A percentile compares a stretch with the other conserved stretches of the same genome.
Evolutionary conservation across 1,140 invertebrate genomes (phyloP).

Genomic region (Episyrphus balteatus): DNA sequence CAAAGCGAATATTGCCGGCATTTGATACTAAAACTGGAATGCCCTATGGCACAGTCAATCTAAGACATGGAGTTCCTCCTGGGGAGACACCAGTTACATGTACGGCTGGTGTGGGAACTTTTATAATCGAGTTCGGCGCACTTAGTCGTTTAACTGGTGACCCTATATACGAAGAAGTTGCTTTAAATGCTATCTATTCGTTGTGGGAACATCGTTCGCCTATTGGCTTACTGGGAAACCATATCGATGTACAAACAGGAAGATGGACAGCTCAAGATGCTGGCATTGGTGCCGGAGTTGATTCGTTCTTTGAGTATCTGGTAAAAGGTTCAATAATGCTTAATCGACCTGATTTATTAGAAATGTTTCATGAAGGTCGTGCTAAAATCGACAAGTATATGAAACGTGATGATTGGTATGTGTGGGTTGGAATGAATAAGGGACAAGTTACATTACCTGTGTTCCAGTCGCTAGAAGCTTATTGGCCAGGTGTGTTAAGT

Average conservation of each 20-base stretch:
- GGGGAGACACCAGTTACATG: slow-evolving; percentile 92
- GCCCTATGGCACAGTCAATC: slow-evolving; percentile 97
- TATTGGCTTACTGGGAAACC: slow-evolving; percentile 92
- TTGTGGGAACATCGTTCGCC: slow-evolving; percentile 76
- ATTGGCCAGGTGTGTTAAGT: slow-evolving; percentile 94
- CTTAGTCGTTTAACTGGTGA: slow-evolving; percentile 90
- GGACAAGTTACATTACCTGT: slow-evolving; percentile 91
- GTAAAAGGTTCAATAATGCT: slow-evolving; percentile 83
- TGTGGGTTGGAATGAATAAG: slow-evolving; percentile 93
- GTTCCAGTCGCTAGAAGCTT: slow-evolving; percentile 96
- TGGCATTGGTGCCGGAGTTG: slow-evolving; percentile 86
- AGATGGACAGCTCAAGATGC: slow-evolving; percentile 95
- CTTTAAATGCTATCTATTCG: slow-evolving; percentile 81
- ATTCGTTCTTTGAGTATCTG: slow-evolving; percentile 98
- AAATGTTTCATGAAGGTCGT: slow-evolving; percentile 80
- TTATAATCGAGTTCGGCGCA: slow-evolving; percentile 94
- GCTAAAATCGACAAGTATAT: slow-evolving; percentile 79
- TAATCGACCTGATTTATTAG: slow-evolving; percentile 75
- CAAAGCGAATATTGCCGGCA: slow-evolving; percentile 71
- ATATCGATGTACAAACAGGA: slow-evolving; percentile 89
- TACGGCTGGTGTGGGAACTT: slow-evolving; percentile 95
- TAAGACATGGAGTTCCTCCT: slow-evolving; percentile 81
- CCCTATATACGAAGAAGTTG: slow-evolving; percentile 88
- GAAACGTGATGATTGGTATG: slow-evolving; percentile 87
- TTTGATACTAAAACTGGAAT: slow-evolving; percentile 89